Evolutionary conservation across 2,888 invertebrate species (phyloP), one percentile per base, ranked within the genome.

Genomic region (Labia minor): DNA sequence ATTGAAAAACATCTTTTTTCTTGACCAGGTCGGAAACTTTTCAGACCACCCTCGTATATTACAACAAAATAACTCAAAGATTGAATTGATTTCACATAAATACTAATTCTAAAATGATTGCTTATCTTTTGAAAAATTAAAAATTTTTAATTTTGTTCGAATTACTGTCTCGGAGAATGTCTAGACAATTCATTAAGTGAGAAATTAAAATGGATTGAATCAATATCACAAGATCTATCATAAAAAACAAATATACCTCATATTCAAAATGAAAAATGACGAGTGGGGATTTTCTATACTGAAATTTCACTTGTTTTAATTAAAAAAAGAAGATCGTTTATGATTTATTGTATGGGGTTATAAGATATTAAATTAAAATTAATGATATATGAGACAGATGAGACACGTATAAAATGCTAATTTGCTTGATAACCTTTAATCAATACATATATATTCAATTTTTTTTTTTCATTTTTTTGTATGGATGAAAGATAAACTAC

Each of bases 381-480:
- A 49, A 16, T 49, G 49, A 49, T 49, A 11, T 49, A 49, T 49
- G 16, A 26, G 26, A 26, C 26, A 26, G 26, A 16, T 14, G 16
- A 49, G n/a, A n/a, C 49, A 49, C 3, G 49, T 49, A n/a, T 49
- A 49, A 49, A 49, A 49, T 49, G 49, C 49, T 49, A 49, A 49
- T 49, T 49, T 49, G 16, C 49, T 26, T 26, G 26, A 26, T 6
- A 6, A 26, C 4, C 26, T 26, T 26, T 26, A 26, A 26, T 26
- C 26, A 26, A 26, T 26, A 26, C 26, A 26, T 26, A n/a, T n/a
- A n/a, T n/a, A n/a, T n/a, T n/a, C n/a, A n/a, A n/a, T n/a, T n/a
- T 8, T 33, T 33, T 49, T 49, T 49, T 49, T 10, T 49, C 49
- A n/a, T 49, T 49, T 49, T 14, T 49, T n/a, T n/a, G n/a, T n/a